Evolutionary conservation across 2,797 vertebrate species (phyloP).

Genomic region (Muscicapa comitata): DNA sequence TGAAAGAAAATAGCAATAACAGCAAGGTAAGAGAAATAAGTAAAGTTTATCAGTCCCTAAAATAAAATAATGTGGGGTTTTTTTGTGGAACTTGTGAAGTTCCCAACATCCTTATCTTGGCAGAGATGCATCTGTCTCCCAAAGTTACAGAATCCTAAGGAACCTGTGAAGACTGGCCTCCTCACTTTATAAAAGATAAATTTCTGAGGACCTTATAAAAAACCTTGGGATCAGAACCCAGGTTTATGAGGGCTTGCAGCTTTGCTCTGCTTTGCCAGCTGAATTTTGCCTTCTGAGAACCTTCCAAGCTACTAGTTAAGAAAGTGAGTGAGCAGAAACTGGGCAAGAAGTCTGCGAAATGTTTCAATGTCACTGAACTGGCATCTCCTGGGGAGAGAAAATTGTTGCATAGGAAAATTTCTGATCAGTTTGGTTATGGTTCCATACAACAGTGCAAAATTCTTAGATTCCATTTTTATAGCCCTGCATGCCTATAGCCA

Average conservation of each 20-base stretch:
- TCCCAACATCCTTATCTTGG: not conserved
- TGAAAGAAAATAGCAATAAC: not conserved
- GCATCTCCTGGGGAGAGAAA: not conserved
- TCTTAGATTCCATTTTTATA: not conserved
- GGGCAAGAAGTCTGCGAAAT: not conserved
- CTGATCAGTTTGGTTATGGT: not conserved
- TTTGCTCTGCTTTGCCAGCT: not conserved
- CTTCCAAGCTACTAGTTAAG: not conserved
- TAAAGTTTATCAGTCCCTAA: not conserved
- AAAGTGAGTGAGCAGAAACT: not conserved
- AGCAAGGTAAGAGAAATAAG: not conserved
- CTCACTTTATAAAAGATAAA: not conserved
- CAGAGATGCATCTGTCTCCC: not conserved
- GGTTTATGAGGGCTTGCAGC: not conserved
- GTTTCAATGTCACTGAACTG: not conserved
- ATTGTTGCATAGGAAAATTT: not conserved
- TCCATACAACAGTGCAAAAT: not conserved
- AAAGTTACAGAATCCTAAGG: fast-evolving
- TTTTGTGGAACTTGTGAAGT: not conserved
- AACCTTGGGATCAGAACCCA: not conserved
- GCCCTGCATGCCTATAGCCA: not conserved
- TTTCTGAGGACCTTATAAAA: not conserved
- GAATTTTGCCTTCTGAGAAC: not conserved
- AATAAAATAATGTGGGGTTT: not conserved
- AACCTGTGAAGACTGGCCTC: not conserved